Evolutionary conservation across 2,113 vertebrate genomes (phyloP).

Genomic region (Ivindomyrus marchei): DNA sequence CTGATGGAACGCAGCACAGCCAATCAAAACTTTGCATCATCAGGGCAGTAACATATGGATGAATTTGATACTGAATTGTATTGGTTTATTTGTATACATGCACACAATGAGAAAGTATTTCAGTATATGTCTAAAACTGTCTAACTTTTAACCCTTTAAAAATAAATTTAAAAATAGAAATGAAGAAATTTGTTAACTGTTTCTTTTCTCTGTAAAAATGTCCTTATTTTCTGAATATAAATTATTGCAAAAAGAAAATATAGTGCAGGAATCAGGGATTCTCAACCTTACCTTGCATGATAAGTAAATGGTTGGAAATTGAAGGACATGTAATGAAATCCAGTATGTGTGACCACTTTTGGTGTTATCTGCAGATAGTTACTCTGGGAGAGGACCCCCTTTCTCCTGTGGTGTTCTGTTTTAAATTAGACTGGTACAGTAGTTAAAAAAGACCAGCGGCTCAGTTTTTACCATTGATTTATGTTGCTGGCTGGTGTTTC

Average conservation of each 20-base stretch:
- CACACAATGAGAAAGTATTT: background rate
- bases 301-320: background rate
- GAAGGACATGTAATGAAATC: background rate
- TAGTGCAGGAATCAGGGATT: too few relatives aligned
- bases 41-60: background rate
- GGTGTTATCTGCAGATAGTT: background rate
- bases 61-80: background rate
- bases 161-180: too few relatives aligned
- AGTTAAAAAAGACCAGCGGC: background rate
- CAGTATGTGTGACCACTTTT: background rate
- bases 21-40: background rate
- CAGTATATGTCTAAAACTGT: background rate
- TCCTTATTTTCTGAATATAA: background rate
- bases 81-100: background rate
- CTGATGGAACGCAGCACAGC: background rate
- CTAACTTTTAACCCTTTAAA: too few relatives aligned
- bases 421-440: background rate
- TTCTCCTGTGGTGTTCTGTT: background rate
- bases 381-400: background rate
- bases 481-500: slow-evolving; percentile 2
- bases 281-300: background rate
- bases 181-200: background rate
- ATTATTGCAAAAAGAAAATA: background rate
- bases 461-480: background rate
- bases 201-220: background rate